Base-by-base conservation (phyloP, 1,140 invertebrate genomes). In the Manduca sexta region DNA sequence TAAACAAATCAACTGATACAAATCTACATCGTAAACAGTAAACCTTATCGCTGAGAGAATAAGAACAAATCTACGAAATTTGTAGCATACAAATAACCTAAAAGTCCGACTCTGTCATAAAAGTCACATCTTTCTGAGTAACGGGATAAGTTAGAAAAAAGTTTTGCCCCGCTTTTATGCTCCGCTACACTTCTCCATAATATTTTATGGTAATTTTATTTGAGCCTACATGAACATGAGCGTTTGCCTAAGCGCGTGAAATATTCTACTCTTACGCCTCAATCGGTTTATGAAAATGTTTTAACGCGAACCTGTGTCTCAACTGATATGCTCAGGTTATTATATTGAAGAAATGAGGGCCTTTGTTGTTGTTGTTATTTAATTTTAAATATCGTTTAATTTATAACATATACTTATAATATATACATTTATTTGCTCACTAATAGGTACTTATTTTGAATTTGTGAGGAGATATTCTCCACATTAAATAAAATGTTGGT, bases 81-180 rank as follows among this genome's bases (percentile, higher is more conserved):
- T 65, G 61, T 56, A 64, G 55, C 58, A 54, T 63, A 73, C 71
- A 72, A 79, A 76, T 74, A 74, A 63, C 62, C 59, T 55, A 60
- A 75, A 73, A 66, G 64, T 66, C 69, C 62, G 59, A 64, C 64
- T 69, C 50, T 59, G 63, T 74, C 67, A 70, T 79, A 79, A 79
- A 75, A 74, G 71, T 79, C 73, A 71, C 69, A 74, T 79, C 67
- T 69, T 71, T 65, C 47, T 76, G 75, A 76, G 64, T 71, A 76
- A 79, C 61, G 73, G 67, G 71, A 70, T 68, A 76, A 76, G 69
- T 76, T 76, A 60, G 55, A 60, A 71, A 66, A 74, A 72, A 67
- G 58, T 73, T 70, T 21, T 55, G 49, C 48, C 44, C 45, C 60
- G 58, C 50, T 74, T 71, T 75, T 73, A 61, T 68, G 69, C 66